Evolutionary conservation across 2,797 vertebrate species (phyloP).

Genomic region (Holocentrus rufus): DNA sequence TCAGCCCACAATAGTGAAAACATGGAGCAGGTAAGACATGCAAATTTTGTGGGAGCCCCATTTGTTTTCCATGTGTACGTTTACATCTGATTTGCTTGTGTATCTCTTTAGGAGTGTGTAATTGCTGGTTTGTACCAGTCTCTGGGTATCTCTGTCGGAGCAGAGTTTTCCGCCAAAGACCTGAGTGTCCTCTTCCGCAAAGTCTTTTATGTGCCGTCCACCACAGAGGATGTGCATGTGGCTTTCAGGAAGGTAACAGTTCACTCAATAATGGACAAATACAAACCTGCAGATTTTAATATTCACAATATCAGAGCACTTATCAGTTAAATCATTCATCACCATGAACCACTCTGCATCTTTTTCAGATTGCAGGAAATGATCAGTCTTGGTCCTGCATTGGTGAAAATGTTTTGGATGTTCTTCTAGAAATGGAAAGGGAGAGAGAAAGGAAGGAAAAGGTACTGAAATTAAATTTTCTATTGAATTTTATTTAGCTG

Average conservation of each 20-base stretch:
- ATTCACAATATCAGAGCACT: background rate
- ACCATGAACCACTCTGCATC: background rate
- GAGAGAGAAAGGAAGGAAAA: constrained; percentile 71
- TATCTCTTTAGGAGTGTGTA: constrained; percentile 50
- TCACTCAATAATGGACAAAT: background rate
- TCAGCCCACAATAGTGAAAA: constrained; percentile 49
- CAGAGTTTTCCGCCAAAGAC: constrained; percentile 69
- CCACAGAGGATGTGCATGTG: constrained; percentile 57
- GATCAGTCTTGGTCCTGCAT: constrained; percentile 69
- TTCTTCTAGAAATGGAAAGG: constrained; percentile 78
- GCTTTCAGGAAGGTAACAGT: constrained; percentile 76
- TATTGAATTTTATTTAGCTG: constrained; percentile 5
- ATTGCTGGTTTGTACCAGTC: constrained; percentile 53
- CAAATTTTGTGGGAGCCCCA: background rate
- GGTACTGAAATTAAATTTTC: constrained; percentile 47
- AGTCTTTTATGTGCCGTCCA: constrained; percentile 70
- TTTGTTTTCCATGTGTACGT: constrained; percentile 26
- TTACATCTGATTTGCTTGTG: background rate
- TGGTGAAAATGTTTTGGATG: constrained; percentile 73
- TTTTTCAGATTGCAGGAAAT: constrained; percentile 69
- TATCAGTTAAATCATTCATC: background rate
- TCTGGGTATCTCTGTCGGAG: constrained; percentile 65
- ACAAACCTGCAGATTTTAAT: background rate
- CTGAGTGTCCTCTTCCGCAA: constrained; percentile 72
- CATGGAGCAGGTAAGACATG: constrained; percentile 75